Percentiles rank a stretch among this genome's conserved stretches.
Evolutionary conservation across 2,113 vertebrate species (phyloP).

Genomic region (Ochotona curzoniae): DNA sequence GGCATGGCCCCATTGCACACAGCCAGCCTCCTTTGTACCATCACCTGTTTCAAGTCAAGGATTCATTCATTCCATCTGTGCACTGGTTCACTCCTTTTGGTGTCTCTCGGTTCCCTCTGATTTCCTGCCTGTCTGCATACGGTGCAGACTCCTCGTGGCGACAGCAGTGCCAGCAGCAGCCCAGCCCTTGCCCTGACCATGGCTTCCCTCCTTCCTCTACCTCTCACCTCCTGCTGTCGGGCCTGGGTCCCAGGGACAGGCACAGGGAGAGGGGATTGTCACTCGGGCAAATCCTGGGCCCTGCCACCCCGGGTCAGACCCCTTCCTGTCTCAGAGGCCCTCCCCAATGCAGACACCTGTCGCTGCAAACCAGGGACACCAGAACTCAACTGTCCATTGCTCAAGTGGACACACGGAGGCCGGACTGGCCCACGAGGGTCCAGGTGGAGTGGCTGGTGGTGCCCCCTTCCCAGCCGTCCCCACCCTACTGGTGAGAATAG

Average conservation of each 20-base stretch:
- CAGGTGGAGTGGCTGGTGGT: too few species aligned
- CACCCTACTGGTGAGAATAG: too few species aligned
- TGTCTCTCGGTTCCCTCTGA: neutral
- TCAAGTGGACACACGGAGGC: neutral
- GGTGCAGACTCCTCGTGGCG: too few species aligned
- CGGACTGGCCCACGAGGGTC: neutral
- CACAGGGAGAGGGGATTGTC: neutral
- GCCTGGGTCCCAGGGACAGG: neutral
- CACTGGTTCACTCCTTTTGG: too few species aligned
- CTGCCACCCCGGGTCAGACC: rapidly evolving
- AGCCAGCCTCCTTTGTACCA: neutral
- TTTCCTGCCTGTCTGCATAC: neutral
- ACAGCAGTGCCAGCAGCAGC: too few species aligned
- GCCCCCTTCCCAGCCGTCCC: neutral
- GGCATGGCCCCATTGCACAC: neutral
- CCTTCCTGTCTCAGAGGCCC: neutral
- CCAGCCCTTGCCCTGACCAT: too few species aligned
- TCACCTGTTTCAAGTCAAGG: too few species aligned
- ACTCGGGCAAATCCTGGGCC: neutral
- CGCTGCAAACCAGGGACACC: neutral
- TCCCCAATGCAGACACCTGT: neutral
- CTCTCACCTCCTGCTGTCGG: neutral
- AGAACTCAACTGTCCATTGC: neutral
- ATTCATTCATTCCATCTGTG: too few species aligned
- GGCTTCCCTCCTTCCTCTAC: neutral